These are phyloP conservation scores for Thunnus maccoyii DNA, from an alignment of 2,113 vertebrate genomes.

Conservation along the genomic window DNA sequence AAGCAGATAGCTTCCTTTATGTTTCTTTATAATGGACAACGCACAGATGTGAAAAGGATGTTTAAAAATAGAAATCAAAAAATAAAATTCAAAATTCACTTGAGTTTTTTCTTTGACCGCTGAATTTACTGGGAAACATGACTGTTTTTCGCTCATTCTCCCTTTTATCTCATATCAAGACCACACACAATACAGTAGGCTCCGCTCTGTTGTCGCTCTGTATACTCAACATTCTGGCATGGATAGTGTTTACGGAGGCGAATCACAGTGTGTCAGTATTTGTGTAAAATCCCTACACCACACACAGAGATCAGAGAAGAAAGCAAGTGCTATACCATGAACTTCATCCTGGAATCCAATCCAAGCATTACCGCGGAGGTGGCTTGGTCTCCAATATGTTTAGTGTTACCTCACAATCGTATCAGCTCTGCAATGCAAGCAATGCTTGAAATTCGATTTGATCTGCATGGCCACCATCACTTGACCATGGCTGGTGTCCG, in stretches of 20 bases:
- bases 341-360: conserved; percentile 67
- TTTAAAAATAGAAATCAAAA: neutral
- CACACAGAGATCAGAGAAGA: conserved; percentile 70
- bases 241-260: conserved; percentile 61
- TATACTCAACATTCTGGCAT: conserved; percentile 50
- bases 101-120: conserved; percentile 8
- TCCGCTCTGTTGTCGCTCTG: conserved; percentile 29
- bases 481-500: conserved; percentile 71
- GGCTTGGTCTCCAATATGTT: conserved; percentile 62
- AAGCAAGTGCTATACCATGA: conserved; percentile 35
- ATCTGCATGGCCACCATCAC: conserved; percentile 75
- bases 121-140: neutral
- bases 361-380: conserved; percentile 54
- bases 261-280: conserved; percentile 65
- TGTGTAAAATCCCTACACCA: conserved; percentile 61
- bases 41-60: neutral
- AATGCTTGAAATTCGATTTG: conserved; percentile 73
- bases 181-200: conserved; percentile 10
- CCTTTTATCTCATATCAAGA: conserved; percentile 31
- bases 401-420: conserved; percentile 53
- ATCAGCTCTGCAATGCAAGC: conserved; percentile 59
- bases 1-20: conserved; percentile 13
- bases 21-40: conserved; percentile 20
- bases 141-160: conserved; percentile 20
- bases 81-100: neutral